A percentile compares a stretch with the other conserved stretches of the same genome.
Conservation (phyloP, 1,140 invertebrate species). For the Anadara kagoshimensis region DNA sequence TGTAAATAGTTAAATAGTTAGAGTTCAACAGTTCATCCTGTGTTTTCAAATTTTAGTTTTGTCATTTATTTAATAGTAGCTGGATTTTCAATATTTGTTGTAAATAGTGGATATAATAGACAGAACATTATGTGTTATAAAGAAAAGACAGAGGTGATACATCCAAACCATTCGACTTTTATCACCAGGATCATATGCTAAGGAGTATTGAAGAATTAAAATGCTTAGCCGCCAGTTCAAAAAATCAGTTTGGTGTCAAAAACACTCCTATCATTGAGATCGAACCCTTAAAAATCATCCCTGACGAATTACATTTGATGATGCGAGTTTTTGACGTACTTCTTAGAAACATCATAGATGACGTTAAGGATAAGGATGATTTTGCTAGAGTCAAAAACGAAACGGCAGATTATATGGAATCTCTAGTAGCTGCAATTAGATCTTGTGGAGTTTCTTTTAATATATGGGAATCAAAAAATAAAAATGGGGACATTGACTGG, state of each 20-base stretch:
- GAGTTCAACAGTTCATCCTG: too few relatives aligned
- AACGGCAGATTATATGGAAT: not conserved
- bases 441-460: constrained; percentile 3
- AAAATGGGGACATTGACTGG: not conserved
- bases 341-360: constrained; percentile 3
- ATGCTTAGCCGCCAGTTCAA: not conserved
- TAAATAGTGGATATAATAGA: too few relatives aligned
- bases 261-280: not conserved
- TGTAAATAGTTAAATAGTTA: too few relatives aligned
- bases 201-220: not conserved
- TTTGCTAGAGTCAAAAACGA: not conserved
- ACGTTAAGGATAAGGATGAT: constrained; percentile 1
- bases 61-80: too few relatives aligned
- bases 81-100: too few relatives aligned
- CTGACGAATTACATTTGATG: constrained; percentile 6
- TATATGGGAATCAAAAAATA: constrained; percentile 5
- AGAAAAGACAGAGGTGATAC: not conserved
- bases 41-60: too few relatives aligned
- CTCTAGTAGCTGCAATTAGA: not conserved
- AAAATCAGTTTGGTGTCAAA: constrained; percentile 1
- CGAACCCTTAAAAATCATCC: not conserved
- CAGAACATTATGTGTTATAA: too few relatives aligned
- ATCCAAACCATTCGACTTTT: not conserved
- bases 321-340: constrained; percentile 5
- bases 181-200: not conserved